A percentile compares a stretch with the other conserved stretches of the same genome.
Conservation (phyloP, 2,888 invertebrate genomes). For the Prosapia bicincta region DNA sequence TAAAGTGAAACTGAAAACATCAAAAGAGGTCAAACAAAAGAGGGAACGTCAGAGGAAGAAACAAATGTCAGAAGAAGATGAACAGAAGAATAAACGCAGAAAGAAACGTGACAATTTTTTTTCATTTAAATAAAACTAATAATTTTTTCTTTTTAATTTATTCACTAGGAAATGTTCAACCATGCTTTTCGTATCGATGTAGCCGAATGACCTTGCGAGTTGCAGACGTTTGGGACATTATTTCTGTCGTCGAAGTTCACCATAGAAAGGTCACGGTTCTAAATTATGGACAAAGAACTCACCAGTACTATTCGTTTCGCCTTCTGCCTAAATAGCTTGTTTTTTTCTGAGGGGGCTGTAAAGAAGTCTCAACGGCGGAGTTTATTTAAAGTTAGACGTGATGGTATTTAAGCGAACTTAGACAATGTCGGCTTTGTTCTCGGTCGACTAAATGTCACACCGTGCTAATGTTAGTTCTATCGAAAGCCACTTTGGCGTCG, state of each 20-base stretch:
- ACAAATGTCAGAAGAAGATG: no score
- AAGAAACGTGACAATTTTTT: no score
- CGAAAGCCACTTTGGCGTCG: no score
- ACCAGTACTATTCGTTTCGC: background rate
- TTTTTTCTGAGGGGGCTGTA: background rate
- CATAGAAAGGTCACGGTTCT: background rate
- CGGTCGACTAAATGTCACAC: background rate
- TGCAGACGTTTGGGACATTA: background rate
- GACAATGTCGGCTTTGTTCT: background rate
- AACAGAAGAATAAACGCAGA: no score
- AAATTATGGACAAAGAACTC: background rate
- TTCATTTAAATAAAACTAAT: no score
- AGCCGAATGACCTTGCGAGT: background rate
- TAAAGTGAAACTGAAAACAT: no score
- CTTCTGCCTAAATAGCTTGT: background rate
- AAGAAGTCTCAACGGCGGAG: background rate
- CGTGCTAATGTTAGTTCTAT: no score
- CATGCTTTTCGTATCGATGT: no score
- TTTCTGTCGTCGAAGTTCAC: background rate
- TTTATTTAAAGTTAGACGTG: background rate
- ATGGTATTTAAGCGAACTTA: background rate
- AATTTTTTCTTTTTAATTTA: no score
- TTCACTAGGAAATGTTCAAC: no score
- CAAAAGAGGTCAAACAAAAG: no score
- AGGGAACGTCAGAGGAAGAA: no score